phyloP scores from a whole-genome alignment of 2,113 vertebrate species.

The Psittacus erithacus region DNA sequence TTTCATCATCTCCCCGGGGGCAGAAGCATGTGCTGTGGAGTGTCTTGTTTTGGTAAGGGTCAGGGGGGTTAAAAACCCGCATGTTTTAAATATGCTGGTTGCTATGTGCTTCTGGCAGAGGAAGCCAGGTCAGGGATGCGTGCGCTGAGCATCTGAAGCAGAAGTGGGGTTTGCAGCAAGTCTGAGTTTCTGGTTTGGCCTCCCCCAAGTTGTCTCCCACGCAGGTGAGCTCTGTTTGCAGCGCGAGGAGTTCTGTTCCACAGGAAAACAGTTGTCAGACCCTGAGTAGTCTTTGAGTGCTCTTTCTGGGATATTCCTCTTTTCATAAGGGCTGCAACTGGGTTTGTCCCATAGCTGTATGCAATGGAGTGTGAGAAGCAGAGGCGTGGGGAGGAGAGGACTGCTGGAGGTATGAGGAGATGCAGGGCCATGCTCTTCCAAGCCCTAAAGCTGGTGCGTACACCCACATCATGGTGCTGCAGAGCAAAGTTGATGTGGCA shows the following conservation, averaged over 20 bases:
- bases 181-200: slow-evolving; percentile 23
- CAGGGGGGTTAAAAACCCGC: neutral
- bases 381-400: neutral
- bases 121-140: neutral
- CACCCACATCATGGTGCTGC: rapidly evolving
- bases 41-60: neutral
- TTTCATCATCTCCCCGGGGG: neutral
- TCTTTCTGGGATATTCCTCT: neutral
- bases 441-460: neutral
- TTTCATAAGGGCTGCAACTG: neutral
- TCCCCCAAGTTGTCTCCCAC: neutral
- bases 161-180: neutral
- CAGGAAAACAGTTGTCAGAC: neutral
- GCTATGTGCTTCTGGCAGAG: neutral
- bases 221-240: neutral
- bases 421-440: neutral
- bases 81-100: neutral
- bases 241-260: neutral
- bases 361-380: rapidly evolving
- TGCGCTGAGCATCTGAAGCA: neutral
- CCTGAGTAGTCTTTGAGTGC: neutral
- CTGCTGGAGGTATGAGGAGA: neutral
- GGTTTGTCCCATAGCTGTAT: rapidly evolving
- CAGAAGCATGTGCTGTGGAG: neutral
- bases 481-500: neutral